A percentile compares a stretch with the other conserved stretches of the same genome.
Evolutionary conservation across 2,797 vertebrate genomes (phyloP).

Genomic region (Catharus ustulatus): DNA sequence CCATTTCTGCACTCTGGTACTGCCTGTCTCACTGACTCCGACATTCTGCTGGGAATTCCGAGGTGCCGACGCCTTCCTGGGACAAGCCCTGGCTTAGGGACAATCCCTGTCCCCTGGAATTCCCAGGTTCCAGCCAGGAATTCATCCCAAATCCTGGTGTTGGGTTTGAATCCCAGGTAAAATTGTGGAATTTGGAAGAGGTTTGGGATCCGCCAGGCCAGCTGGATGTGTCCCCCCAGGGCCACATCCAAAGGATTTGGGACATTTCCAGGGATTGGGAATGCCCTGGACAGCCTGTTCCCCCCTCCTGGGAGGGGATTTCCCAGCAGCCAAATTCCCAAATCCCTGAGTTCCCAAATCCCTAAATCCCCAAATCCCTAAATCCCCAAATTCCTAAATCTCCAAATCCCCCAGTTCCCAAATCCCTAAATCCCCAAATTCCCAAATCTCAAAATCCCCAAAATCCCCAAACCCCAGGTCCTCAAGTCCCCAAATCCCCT

Average conservation of each 20-base stretch:
- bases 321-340: background rate
- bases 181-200: accelerated
- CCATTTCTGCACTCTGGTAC: too few species aligned
- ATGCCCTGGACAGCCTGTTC: too few species aligned
- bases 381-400: background rate
- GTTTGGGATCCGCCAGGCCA: background rate
- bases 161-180: background rate
- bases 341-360: too few species aligned
- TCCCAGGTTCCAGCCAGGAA: background rate
- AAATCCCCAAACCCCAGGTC: too few species aligned
- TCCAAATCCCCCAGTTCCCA: accelerated
- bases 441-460: too few species aligned
- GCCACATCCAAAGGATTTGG: background rate
- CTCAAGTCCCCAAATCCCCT: too few species aligned
- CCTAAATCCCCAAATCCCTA: background rate
- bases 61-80: background rate
- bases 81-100: too few species aligned
- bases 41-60: background rate
- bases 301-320: too few species aligned
- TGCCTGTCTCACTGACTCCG: too few species aligned
- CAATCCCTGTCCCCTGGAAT: background rate
- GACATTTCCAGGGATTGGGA: background rate
- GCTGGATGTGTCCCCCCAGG: background rate
- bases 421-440: accelerated
- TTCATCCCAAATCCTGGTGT: accelerated